Percentiles rank a stretch among this genome's conserved stretches.
These are phyloP conservation scores for Falco concolor DNA, from an alignment of 2,797 vertebrate genomes.

Conservation along the genomic window DNA sequence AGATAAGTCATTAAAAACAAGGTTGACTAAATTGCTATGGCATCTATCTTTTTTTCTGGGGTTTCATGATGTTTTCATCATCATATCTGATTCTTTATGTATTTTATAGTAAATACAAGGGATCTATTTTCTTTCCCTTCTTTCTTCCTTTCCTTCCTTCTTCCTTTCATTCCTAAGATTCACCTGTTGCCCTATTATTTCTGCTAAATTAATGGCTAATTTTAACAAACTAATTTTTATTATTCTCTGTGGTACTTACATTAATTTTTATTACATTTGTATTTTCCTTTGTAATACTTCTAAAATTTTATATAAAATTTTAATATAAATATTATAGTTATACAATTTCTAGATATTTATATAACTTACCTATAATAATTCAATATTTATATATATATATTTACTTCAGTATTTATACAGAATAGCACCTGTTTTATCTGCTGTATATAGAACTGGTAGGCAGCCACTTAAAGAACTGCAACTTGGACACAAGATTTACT, in stretches of 20 bases:
- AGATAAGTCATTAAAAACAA: not conserved
- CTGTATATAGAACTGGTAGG: not conserved
- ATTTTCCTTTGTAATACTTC: not conserved
- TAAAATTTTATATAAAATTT: too few relatives aligned
- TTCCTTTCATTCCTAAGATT: not conserved
- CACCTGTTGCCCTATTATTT: not conserved
- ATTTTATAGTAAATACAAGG: not conserved
- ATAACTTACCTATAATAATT: too few relatives aligned
- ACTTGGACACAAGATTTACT: not conserved
- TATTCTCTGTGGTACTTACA: not conserved
- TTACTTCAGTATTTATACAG: not conserved
- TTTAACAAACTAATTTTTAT: not conserved
- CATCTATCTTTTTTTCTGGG: not conserved
- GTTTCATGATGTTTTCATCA: not conserved
- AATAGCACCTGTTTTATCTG: not conserved
- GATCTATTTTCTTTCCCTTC: not conserved
- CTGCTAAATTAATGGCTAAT: not conserved
- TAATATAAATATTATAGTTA: too few relatives aligned
- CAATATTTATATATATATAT: too few relatives aligned
- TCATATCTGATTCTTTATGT: not conserved
- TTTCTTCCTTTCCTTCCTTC: not conserved
- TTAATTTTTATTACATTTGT: not conserved
- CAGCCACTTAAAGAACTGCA: not conserved
- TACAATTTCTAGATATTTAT: too few relatives aligned
- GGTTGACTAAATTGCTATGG: not conserved